Conservation (phyloP, 2,888 invertebrate species). For the Lasioglossum villosulum region DNA sequence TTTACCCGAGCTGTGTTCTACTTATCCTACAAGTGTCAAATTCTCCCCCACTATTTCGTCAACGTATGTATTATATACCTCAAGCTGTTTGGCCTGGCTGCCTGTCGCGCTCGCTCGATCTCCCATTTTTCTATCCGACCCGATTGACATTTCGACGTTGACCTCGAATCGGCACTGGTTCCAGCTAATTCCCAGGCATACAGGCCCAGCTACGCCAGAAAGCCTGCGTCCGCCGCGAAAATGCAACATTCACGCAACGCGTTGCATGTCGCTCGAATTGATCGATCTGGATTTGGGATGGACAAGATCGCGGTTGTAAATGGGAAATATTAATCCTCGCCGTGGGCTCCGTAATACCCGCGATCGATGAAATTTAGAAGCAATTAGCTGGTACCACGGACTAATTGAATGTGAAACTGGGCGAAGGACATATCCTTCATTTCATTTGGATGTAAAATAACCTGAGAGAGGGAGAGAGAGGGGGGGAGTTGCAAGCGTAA, state of each 20-base stretch:
- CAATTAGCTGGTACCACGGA: not conserved
- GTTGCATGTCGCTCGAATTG: not conserved
- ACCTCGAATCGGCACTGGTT: slow-evolving; percentile 20
- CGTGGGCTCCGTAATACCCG: not conserved
- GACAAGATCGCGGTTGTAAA: not conserved
- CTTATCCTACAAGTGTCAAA: not conserved
- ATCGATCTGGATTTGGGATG: not conserved
- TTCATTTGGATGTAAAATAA: too few relatives aligned
- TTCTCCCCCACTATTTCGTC: not conserved
- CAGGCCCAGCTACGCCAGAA: not conserved
- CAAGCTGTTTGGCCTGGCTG: not conserved
- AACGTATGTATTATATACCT: too few relatives aligned
- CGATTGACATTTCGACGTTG: slow-evolving; percentile 15
- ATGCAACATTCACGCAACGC: slow-evolving; percentile 15
- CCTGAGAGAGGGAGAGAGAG: too few relatives aligned
- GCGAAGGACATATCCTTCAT: too few relatives aligned
- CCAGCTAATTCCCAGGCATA: slow-evolving; percentile 25
- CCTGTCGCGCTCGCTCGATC: not conserved
- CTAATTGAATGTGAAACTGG: not conserved
- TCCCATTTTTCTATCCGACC: not conserved
- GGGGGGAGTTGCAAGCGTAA: too few relatives aligned
- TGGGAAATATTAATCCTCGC: not conserved
- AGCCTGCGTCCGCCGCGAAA: not conserved
- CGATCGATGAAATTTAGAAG: not conserved
- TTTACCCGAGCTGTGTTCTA: not conserved